A percentile compares a stretch with the other conserved stretches of the same genome.
These are phyloP conservation scores for Oplegnathus fasciatus DNA, from an alignment of 2,113 vertebrate species.

Conservation along the genomic window DNA sequence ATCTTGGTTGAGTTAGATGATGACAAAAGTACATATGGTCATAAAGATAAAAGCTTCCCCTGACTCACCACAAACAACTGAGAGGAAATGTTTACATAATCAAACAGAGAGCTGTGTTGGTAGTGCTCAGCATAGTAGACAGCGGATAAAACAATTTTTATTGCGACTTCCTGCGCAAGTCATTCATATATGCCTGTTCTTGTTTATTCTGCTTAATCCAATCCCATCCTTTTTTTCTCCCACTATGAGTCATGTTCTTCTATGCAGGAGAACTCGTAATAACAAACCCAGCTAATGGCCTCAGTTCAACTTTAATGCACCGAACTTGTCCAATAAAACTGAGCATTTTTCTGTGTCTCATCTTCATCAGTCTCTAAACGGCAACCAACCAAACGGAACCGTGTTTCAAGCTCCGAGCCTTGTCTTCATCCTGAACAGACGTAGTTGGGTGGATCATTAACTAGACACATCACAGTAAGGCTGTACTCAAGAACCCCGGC, in stretches of 20 bases:
- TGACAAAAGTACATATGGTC: slow-evolving; percentile 41
- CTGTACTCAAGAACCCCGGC: slow-evolving; percentile 48
- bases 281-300: neutral
- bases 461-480: slow-evolving; percentile 54
- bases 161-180: slow-evolving; percentile 20
- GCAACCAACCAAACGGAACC: slow-evolving; percentile 23
- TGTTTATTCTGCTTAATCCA: slow-evolving; percentile 41
- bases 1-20: slow-evolving; percentile 20
- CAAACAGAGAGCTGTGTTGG: slow-evolving; percentile 3
- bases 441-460: slow-evolving; percentile 80
- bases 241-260: slow-evolving; percentile 29
- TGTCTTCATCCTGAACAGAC: slow-evolving; percentile 39
- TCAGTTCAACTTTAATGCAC: neutral
- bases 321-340: neutral
- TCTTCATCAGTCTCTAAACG: slow-evolving; percentile 6
- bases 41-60: slow-evolving; percentile 52
- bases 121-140: neutral
- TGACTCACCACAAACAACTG: slow-evolving; percentile 44
- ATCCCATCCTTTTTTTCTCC: neutral
- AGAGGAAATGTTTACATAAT: slow-evolving; percentile 41
- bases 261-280: neutral
- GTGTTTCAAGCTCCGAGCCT: slow-evolving; percentile 1
- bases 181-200: slow-evolving; percentile 18
- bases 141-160: slow-evolving; percentile 17
- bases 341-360: neutral